phyloP scores from a whole-genome alignment of 1,140 invertebrate species.

The Drosophila sproati region DNA sequence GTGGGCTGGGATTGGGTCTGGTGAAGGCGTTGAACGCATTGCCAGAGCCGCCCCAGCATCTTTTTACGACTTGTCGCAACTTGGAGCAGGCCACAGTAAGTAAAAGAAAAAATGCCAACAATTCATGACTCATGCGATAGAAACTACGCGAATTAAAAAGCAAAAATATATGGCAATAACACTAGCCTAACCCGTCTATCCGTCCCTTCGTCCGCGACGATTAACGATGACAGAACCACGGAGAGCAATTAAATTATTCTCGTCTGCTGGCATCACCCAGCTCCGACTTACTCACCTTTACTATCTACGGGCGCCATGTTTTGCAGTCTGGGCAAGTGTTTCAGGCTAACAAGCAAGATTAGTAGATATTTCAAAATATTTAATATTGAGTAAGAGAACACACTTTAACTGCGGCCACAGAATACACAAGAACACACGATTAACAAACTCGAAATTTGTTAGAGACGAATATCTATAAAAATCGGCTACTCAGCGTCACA shows the following conservation, averaged over 20 bases:
- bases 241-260: slow-evolving; percentile 15
- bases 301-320: slow-evolving; percentile 74
- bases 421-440: slow-evolving; percentile 20
- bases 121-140: slow-evolving; percentile 51
- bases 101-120: slow-evolving; percentile 47
- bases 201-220: neutral
- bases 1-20: slow-evolving; percentile 94
- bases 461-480: slow-evolving; percentile 12
- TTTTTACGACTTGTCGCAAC: slow-evolving; percentile 91
- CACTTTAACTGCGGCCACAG: slow-evolving; percentile 14
- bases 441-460: slow-evolving; percentile 21
- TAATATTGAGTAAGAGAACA: slow-evolving; percentile 22
- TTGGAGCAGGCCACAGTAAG: slow-evolving; percentile 87
- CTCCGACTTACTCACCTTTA: slow-evolving; percentile 61
- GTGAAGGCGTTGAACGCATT: slow-evolving; percentile 87
- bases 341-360: slow-evolving; percentile 56
- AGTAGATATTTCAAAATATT: slow-evolving; percentile 53
- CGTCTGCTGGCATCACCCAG: slow-evolving; percentile 24
- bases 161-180: slow-evolving; percentile 6
- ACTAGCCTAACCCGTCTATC: neutral
- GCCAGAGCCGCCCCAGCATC: slow-evolving; percentile 86
- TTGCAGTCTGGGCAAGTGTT: slow-evolving; percentile 58
- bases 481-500: slow-evolving; percentile 15
- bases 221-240: slow-evolving; percentile 1
- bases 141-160: slow-evolving; percentile 64